A percentile compares a stretch with the other conserved stretches of the same genome.
These are phyloP conservation scores for Drosophila repletoides DNA, from an alignment of 1,140 invertebrate species.

Conservation along the genomic window DNA sequence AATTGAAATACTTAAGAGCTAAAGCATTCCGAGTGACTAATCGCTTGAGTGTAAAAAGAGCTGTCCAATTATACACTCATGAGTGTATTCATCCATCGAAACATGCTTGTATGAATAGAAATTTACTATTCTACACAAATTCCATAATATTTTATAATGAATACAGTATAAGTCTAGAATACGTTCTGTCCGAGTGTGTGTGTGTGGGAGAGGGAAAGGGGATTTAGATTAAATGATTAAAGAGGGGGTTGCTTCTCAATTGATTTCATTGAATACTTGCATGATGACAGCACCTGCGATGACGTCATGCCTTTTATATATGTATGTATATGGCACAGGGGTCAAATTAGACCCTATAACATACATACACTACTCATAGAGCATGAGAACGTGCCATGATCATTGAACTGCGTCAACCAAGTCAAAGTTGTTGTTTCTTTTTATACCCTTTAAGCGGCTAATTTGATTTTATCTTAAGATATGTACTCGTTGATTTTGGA, in stretches of 20 bases:
- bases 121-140: constrained; percentile 1
- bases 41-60: neutral
- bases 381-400: constrained; percentile 64
- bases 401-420: constrained; percentile 43
- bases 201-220: neutral
- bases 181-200: neutral
- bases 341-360: constrained; percentile 12
- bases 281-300: constrained; percentile 49
- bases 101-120: neutral
- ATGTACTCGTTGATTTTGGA: too few relatives aligned
- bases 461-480: too few relatives aligned
- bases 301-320: constrained; percentile 39
- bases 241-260: neutral
- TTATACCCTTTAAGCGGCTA: too few relatives aligned
- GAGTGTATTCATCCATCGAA: neutral
- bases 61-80: neutral
- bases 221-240: neutral
- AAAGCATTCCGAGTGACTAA: neutral
- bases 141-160: constrained; percentile 5
- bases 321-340: constrained; percentile 18
- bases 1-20: neutral
- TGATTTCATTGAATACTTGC: constrained; percentile 37
- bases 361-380: constrained; percentile 7
- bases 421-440: constrained; percentile 18
- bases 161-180: neutral